Conservation (phyloP, 2,888 invertebrate species). For the Erannis defoliaria region DNA sequence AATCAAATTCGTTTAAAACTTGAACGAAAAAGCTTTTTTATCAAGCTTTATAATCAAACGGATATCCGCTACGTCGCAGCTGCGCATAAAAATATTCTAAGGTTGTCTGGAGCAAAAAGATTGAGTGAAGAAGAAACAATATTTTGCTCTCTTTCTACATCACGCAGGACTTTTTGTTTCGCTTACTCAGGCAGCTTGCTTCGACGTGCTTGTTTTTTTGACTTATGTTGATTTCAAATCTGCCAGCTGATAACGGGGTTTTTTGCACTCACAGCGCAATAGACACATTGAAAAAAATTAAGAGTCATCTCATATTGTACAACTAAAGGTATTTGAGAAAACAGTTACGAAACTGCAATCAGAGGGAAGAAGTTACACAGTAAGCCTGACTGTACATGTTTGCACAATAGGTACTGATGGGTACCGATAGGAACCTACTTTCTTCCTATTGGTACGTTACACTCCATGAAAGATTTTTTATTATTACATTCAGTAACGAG, state of each 20-base stretch:
- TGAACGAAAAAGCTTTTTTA: not conserved
- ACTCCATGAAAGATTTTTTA: not conserved
- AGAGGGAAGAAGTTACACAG: not conserved
- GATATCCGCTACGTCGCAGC: not conserved
- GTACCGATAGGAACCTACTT: slow-evolving; percentile 5
- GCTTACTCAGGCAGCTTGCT: not conserved
- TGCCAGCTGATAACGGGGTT: too few species aligned
- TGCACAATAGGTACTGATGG: not conserved
- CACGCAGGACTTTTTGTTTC: not conserved
- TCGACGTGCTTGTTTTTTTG: too few species aligned
- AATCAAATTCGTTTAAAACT: not conserved
- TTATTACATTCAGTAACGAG: not conserved
- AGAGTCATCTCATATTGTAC: not conserved
- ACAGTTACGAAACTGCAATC: slow-evolving; percentile 3
- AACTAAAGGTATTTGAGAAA: not conserved
- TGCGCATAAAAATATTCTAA: not conserved
- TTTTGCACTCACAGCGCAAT: not conserved
- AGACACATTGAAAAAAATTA: not conserved
- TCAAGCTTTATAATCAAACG: not conserved
- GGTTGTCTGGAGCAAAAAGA: not conserved
- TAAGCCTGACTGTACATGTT: slow-evolving; percentile 12
- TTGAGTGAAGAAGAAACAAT: not conserved
- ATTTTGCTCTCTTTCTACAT: not conserved
- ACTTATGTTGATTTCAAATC: not conserved
- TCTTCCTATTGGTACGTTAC: not conserved